phyloP scores from a whole-genome alignment of 2,797 vertebrate genomes.

The Hirundo rustica region DNA sequence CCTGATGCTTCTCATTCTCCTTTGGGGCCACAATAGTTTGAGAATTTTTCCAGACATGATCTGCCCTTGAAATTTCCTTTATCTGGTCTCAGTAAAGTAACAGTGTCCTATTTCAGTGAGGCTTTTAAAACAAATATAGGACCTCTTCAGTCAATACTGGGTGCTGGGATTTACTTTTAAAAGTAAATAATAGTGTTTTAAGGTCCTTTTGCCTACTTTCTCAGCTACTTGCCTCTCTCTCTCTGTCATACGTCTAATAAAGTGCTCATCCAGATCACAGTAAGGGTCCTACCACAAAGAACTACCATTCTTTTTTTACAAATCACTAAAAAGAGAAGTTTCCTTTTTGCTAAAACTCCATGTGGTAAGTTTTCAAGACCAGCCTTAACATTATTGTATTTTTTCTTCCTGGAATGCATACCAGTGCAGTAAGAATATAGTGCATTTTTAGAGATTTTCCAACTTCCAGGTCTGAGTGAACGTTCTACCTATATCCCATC shows the following conservation, averaged over 20 bases:
- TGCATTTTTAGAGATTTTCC: not conserved
- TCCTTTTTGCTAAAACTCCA: not conserved
- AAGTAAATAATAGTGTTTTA: not conserved
- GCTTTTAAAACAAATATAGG: conserved; percentile 20
- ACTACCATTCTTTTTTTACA: not conserved
- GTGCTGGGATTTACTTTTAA: not conserved
- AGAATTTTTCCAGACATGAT: not conserved
- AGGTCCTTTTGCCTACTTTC: not conserved
- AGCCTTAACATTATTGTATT: not conserved
- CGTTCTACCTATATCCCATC: not conserved
- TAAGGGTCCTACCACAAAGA: not conserved
- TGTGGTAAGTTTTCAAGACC: no score
- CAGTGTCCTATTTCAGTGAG: not conserved
- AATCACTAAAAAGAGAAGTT: not conserved
- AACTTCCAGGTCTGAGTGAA: not conserved
- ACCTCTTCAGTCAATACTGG: not conserved
- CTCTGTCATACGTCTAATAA: not conserved
- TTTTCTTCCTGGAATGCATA: not conserved
- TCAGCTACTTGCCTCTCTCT: not conserved
- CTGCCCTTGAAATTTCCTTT: not conserved
- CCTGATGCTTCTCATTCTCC: not conserved
- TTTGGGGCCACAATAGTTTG: not conserved
- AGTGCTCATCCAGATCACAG: not conserved
- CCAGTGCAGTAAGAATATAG: fast-evolving
- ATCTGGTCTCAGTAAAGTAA: not conserved